Conservation (phyloP, 2,888 invertebrate genomes). For the Brachypalpus laphriformis region DNA sequence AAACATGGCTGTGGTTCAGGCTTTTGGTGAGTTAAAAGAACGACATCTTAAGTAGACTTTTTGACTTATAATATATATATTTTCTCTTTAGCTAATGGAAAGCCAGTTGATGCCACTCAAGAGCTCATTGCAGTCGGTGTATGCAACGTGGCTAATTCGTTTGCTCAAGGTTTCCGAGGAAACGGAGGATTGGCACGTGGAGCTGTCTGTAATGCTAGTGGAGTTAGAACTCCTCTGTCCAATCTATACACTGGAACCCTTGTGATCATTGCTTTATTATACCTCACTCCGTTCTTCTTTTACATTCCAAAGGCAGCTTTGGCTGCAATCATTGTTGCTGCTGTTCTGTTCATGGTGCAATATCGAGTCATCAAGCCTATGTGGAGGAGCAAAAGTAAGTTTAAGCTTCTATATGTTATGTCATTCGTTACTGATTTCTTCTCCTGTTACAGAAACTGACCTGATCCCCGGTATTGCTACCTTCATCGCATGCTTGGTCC, state of each 20-base stretch:
- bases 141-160: conserved; percentile 91
- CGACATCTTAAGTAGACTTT: not conserved
- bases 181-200: conserved; percentile 92
- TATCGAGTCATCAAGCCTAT: conserved; percentile 93
- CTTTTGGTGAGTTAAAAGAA: conserved; percentile 78
- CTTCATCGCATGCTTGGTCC: conserved; percentile 91
- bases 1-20: conserved; percentile 89
- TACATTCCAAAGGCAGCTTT: conserved; percentile 94
- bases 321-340: conserved; percentile 95
- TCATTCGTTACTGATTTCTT: not conserved
- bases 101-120: conserved; percentile 94
- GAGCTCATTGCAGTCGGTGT: conserved; percentile 94
- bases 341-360: conserved; percentile 96
- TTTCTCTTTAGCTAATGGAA: conserved; percentile 86
- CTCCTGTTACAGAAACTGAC: conserved; percentile 88
- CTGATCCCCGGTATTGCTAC: conserved; percentile 93
- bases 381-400: conserved; percentile 94
- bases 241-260: conserved; percentile 92
- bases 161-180: conserved; percentile 92
- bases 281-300: conserved; percentile 94
- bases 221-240: conserved; percentile 92
- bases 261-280: conserved; percentile 92
- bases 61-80: not conserved
- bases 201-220: conserved; percentile 95
- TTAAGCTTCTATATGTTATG: not conserved